Evolutionary conservation across 1,140 invertebrate genomes (phyloP).

Genomic region (Hylaeus volcanicus): DNA sequence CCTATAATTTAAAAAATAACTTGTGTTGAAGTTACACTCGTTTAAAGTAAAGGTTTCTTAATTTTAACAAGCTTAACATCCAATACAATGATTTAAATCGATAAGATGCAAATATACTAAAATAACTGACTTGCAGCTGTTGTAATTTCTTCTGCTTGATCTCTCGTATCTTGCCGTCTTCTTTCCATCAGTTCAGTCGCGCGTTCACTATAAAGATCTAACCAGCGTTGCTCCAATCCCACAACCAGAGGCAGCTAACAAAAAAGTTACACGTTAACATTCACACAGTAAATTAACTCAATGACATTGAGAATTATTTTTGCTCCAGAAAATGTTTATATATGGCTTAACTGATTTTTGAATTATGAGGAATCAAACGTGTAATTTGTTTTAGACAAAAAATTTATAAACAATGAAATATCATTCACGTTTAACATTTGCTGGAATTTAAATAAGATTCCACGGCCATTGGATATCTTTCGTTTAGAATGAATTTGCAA

Average conservation of each 20-base stretch:
- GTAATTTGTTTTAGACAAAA: conserved; percentile 1
- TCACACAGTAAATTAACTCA: conserved; percentile 48
- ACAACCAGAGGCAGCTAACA: conserved; percentile 88
- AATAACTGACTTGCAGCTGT: conserved; percentile 83
- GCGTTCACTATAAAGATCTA: conserved; percentile 87
- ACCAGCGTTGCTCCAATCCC: conserved; percentile 88
- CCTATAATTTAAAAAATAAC: conserved; percentile 60
- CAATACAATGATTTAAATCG: not conserved
- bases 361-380: not conserved
- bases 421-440: conserved; percentile 8
- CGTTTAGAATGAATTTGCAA: conserved; percentile 33
- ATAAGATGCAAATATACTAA: conserved; percentile 26
- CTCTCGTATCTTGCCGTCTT: conserved; percentile 92
- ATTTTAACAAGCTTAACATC: not conserved
- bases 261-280: conserved; percentile 69
- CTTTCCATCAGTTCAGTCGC: conserved; percentile 89
- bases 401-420: not conserved
- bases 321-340: conserved; percentile 37
- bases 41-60: not conserved
- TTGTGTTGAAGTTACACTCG: conserved; percentile 8
- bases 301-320: conserved; percentile 36
- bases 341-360: not conserved
- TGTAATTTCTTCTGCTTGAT: conserved; percentile 95
- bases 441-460: conserved; percentile 31
- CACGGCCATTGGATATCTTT: conserved; percentile 36